Evolutionary conservation across 2,888 invertebrate species (phyloP), one percentile per base, ranked within the genome.

Genomic region (Rotaria magnacalcarata): DNA sequence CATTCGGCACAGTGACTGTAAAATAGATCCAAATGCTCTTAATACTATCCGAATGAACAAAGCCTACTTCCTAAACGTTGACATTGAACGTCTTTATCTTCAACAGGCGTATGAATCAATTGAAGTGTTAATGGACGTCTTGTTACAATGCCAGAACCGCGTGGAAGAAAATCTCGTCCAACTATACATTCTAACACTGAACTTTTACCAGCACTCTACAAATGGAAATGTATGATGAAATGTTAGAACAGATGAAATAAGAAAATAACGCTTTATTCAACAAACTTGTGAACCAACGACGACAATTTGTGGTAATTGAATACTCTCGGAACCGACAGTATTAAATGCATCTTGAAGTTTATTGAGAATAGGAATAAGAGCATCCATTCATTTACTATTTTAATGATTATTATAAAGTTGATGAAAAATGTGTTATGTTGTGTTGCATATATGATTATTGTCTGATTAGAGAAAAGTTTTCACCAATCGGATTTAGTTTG

Each of bases 301-400:
- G 89, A 97, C 95, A 90, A 99, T 99, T 93, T 99, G 98, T 88
- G 99, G 99, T 90, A 99, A 93, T 92, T 98, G 96, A 90, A 99
- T 92, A 88, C 96, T 95, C 93, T 98, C 97, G 88, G 96, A 94
- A 88, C 99, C 99, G 87, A 99, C 96, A 84, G 98, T 97, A 90
- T 96, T 97, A 92, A 99, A 99, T 88, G 99, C 99, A 93, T 99
- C 99, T 93, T 99, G 99, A 88, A 99, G 93, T 93, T 99, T 99
- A 93, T 99, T 99, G 90, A 99, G 96, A 87, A 99, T 96, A 88
- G 99, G 98, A 92, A 99, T 99, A 90, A 99, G 93, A 87, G 96
- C 96, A 93, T 99, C 98, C 99, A 99, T 99, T 67, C 1, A 34
- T 34, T 5, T 34, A 27, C 27, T 14, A 67, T 67, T 24, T 34